Evolutionary conservation across 1,140 invertebrate genomes (phyloP).

Genomic region (Philopotamus ludificatus): DNA sequence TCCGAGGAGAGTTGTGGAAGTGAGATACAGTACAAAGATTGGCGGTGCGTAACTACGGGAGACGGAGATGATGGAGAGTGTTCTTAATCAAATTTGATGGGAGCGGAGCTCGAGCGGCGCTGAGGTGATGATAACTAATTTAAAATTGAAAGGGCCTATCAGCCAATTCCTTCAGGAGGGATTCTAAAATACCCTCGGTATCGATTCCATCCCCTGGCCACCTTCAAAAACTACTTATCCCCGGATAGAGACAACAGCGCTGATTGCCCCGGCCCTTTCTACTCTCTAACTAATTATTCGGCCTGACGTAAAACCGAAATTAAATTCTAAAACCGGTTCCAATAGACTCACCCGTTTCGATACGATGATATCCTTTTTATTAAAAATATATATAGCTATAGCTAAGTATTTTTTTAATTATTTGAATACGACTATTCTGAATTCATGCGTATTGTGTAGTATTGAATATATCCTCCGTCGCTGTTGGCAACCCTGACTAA

Average conservation of each 20-base stretch:
- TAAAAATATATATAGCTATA: no score
- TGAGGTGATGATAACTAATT: slow-evolving; percentile 25
- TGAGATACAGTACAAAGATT: no score
- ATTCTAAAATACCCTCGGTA: neutral
- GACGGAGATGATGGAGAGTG: slow-evolving; percentile 12
- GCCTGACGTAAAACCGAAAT: slow-evolving; percentile 1
- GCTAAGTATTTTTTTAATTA: no score
- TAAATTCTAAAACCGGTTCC: slow-evolving; percentile 13
- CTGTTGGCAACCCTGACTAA: no score
- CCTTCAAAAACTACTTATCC: slow-evolving; percentile 22
- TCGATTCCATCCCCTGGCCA: no score
- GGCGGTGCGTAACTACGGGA: neutral
- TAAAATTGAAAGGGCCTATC: slow-evolving; percentile 16
- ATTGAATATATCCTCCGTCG: no score
- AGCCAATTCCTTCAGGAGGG: neutral
- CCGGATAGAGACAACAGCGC: neutral
- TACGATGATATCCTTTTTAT: no score
- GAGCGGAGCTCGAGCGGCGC: neutral
- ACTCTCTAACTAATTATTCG: slow-evolving; percentile 18
- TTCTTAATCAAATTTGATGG: slow-evolving; percentile 13
- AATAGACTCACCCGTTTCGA: neutral
- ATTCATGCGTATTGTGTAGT: no score
- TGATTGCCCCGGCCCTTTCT: neutral
- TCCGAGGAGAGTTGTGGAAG: no score
- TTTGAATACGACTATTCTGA: no score